Conservation (phyloP, 2,113 vertebrate genomes). For the Pseudorectes ferrugineus region DNA sequence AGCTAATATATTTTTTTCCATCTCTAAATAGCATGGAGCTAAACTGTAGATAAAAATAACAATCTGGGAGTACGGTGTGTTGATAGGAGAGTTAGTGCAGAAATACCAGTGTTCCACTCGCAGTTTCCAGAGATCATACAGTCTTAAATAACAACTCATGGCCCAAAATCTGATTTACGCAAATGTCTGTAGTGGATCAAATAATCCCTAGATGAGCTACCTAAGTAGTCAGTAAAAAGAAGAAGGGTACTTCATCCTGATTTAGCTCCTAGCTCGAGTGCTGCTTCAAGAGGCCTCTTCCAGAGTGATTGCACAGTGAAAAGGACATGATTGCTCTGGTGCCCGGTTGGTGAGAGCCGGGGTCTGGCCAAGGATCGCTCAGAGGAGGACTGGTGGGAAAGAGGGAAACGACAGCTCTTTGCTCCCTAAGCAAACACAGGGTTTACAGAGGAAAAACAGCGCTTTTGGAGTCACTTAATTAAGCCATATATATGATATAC, state of each 20-base stretch:
- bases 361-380: accelerated
- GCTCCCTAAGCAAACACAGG: not conserved
- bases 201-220: not conserved
- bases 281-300: not conserved
- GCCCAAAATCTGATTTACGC: not conserved
- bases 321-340: not conserved
- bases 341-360: accelerated
- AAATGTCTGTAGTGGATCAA: not conserved
- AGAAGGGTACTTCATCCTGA: constrained; percentile 14
- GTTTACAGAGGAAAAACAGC: not conserved
- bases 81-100: not conserved
- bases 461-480: not conserved
- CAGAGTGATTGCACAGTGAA: not conserved
- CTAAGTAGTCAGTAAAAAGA: not conserved
- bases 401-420: accelerated
- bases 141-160: not conserved
- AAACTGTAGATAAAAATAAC: constrained; percentile 1
- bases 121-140: not conserved
- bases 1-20: not conserved
- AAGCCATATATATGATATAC: not conserved
- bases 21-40: not conserved
- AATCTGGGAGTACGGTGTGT: accelerated
- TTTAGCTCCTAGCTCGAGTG: not conserved
- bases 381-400: not conserved
- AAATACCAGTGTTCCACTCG: not conserved